Evolutionary conservation across 2,888 invertebrate genomes (phyloP).

Genomic region (Eristalinus aeneus): DNA sequence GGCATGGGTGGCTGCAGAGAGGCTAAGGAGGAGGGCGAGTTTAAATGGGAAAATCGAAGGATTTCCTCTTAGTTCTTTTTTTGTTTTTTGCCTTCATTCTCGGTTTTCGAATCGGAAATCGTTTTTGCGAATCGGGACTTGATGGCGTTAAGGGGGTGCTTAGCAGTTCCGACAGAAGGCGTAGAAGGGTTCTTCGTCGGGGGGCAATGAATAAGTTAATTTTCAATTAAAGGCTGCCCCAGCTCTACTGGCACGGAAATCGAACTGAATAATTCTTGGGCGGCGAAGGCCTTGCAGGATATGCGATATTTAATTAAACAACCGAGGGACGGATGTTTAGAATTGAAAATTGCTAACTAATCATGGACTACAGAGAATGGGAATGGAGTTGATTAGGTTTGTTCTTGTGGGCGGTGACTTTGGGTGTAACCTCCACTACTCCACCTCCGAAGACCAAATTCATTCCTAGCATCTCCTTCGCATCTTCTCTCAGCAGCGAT

Average conservation of each 20-base stretch:
- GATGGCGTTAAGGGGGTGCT: slow-evolving; percentile 35
- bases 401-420: too few relatives aligned
- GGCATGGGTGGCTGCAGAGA: too few relatives aligned
- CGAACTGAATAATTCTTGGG: slow-evolving; percentile 6
- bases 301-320: not conserved
- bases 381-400: not conserved
- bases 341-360: not conserved
- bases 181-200: not conserved
- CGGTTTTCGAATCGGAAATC: slow-evolving; percentile 55
- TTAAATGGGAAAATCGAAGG: slow-evolving; percentile 36
- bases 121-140: slow-evolving; percentile 48
- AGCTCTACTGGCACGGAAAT: not conserved
- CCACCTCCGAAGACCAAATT: too few relatives aligned
- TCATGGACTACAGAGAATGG: not conserved
- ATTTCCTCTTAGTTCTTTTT: slow-evolving; percentile 52
- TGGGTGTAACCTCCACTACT: too few relatives aligned
- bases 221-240: slow-evolving; percentile 55
- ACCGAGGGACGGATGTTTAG: not conserved
- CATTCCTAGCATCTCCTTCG: too few relatives aligned
- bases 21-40: not conserved
- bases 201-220: slow-evolving; percentile 60
- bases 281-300: not conserved
- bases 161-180: slow-evolving; percentile 11
- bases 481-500: too few relatives aligned
- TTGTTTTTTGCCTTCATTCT: not conserved